phyloP scores from a whole-genome alignment of 2,797 vertebrate species.

The Coccyzus lansbergi region DNA sequence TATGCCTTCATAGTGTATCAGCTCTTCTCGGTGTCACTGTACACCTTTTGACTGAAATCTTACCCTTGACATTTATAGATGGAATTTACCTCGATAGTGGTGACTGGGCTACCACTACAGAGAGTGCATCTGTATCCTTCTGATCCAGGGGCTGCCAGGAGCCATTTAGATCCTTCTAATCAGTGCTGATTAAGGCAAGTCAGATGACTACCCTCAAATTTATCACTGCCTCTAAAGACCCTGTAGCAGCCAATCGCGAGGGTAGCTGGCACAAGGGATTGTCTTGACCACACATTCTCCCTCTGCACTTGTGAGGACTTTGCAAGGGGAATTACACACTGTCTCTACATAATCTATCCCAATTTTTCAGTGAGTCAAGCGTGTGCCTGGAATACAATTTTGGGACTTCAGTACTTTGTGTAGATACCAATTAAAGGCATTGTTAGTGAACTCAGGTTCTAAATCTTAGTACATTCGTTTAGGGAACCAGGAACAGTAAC shows the following conservation, averaged over 20 bases:
- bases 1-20: background rate
- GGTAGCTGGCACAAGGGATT: background rate
- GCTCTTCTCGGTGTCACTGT: background rate
- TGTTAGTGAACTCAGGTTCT: constrained; percentile 9
- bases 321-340: constrained; percentile 48
- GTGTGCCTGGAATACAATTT: constrained; percentile 53
- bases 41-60: constrained; percentile 6
- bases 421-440: constrained; percentile 43
- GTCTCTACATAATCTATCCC: constrained; percentile 43
- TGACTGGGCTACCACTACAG: constrained; percentile 12
- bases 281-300: background rate
- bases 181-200: constrained; percentile 53
- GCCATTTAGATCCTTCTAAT: constrained; percentile 60
- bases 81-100: constrained; percentile 28
- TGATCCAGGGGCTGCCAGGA: constrained; percentile 24
- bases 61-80: constrained; percentile 34
- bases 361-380: constrained; percentile 37
- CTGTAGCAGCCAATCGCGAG: background rate
- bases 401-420: constrained; percentile 9
- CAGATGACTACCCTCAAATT: constrained; percentile 38
- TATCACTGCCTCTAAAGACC: constrained; percentile 35
- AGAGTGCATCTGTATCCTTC: constrained; percentile 33
- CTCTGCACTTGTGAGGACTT: constrained; percentile 14
- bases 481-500: constrained; percentile 20
- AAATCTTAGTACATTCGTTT: constrained; percentile 30